These are phyloP conservation scores for Sarcophaga subvicina DNA, from an alignment of 2,888 invertebrate genomes.

Conservation along the genomic window DNA sequence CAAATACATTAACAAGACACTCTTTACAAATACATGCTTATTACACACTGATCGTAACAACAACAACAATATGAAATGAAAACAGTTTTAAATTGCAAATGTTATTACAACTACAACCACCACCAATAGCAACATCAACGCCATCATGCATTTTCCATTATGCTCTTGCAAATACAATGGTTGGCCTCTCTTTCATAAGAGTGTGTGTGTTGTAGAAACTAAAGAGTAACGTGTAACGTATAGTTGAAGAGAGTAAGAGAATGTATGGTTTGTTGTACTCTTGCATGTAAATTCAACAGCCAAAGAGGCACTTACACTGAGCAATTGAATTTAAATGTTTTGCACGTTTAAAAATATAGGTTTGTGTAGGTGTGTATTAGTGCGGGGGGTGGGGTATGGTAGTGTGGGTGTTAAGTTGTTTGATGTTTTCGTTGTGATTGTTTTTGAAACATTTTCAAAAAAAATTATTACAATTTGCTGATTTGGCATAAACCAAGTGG, in stretches of 20 bases:
- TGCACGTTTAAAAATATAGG: not conserved
- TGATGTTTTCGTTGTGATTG: constrained; percentile 12
- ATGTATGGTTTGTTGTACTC: not conserved
- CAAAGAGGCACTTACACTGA: constrained; percentile 17
- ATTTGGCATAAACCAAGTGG: constrained; percentile 57
- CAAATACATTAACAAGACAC: constrained; percentile 17
- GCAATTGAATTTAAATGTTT: constrained; percentile 60
- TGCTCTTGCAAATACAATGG: not conserved
- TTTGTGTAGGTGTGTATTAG: too few species aligned
- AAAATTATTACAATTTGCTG: constrained; percentile 64
- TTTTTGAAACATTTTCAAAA: constrained; percentile 47
- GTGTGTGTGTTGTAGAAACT: not conserved
- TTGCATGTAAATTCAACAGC: constrained; percentile 12
- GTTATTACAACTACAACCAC: constrained; percentile 9
- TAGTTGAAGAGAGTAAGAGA: not conserved
- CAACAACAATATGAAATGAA: not conserved
- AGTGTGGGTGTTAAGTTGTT: not conserved
- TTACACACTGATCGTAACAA: not conserved
- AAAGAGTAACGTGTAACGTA: not conserved
- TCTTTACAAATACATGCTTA: not conserved
- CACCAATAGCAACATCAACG: not conserved
- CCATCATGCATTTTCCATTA: not conserved
- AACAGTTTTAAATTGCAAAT: not conserved
- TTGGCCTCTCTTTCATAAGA: not conserved
- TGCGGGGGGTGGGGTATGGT: too few species aligned